phyloP scores from a whole-genome alignment of 1,140 invertebrate species.

The Tetramorium parvispinum region DNA sequence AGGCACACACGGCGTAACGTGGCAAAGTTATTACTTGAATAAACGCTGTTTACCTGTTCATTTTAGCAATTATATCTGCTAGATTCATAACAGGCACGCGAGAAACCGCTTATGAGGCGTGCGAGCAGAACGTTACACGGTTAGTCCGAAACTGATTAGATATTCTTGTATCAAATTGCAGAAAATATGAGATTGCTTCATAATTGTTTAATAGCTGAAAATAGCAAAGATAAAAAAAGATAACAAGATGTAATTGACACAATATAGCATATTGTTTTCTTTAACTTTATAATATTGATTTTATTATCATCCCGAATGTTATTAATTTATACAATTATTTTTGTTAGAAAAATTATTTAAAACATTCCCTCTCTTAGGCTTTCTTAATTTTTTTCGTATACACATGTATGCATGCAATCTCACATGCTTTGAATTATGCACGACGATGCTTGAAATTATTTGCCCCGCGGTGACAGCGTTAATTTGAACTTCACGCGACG shows the following conservation, averaged over 20 bases:
- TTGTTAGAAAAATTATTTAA: background rate
- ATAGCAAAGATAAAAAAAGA: background rate
- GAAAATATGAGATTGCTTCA: background rate
- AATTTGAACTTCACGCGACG: conserved; percentile 65
- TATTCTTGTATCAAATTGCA: background rate
- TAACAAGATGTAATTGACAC: background rate
- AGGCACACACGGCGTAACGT: background rate
- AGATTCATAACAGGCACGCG: background rate
- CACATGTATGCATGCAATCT: conserved; percentile 31
- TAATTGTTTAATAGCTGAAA: background rate
- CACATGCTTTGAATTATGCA: conserved; percentile 59
- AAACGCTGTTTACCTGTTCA: conserved; percentile 8
- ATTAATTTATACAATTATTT: background rate
- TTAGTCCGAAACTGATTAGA: background rate
- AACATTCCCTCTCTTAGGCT: background rate
- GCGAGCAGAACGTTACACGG: background rate
- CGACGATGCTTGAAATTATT: conserved; percentile 46
- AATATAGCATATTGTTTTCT: background rate
- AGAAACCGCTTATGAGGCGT: background rate
- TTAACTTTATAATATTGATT: background rate
- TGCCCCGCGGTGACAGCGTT: conserved; percentile 71
- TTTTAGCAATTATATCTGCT: conserved; percentile 21
- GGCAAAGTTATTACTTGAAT: conserved; percentile 18
- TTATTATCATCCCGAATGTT: background rate
- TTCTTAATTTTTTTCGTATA: background rate